Evolutionary conservation across 2,888 invertebrate genomes (phyloP).

Genomic region (Onthophagus sagittarius): DNA sequence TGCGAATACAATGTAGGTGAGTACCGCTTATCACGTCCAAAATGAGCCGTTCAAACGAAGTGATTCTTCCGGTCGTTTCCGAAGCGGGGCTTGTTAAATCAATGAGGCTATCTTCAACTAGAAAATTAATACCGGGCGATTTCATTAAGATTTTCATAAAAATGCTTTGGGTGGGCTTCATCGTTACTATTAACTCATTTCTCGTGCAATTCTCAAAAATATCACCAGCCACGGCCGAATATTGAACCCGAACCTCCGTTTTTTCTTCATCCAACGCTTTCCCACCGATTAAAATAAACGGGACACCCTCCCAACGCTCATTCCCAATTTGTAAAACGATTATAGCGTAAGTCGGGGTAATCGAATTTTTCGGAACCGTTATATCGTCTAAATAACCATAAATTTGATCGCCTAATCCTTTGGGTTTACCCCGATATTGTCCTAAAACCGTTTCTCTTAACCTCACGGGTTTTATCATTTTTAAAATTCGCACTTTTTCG

Average conservation of each 20-base stretch:
- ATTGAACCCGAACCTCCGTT: conserved; percentile 92
- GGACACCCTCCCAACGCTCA: conserved; percentile 95
- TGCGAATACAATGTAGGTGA: conserved; percentile 94
- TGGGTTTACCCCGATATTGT: conserved; percentile 85
- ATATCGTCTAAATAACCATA: conserved; percentile 85
- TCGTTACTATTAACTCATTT: conserved; percentile 69
- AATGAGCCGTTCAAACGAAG: conserved; percentile 92
- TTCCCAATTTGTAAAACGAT: conserved; percentile 82
- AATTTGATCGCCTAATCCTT: conserved; percentile 69
- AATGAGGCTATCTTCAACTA: conserved; percentile 90
- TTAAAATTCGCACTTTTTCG: conserved; percentile 89
- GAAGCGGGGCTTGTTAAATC: conserved; percentile 86
- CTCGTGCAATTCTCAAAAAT: conserved; percentile 59
- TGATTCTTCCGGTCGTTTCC: conserved; percentile 74
- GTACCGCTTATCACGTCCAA: conserved; percentile 92
- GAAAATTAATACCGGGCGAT: conserved; percentile 90
- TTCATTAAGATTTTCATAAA: conserved; percentile 96
- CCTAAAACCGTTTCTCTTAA: conserved; percentile 81
- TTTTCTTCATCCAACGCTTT: conserved; percentile 94
- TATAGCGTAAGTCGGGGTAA: conserved; percentile 87
- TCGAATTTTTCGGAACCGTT: conserved; percentile 79
- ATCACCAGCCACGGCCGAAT: conserved; percentile 90
- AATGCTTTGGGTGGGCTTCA: conserved; percentile 93
- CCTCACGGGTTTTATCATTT: conserved; percentile 69
- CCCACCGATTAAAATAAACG: conserved; percentile 89